Percentiles rank a stretch among this genome's conserved stretches.
phyloP scores from a whole-genome alignment of 2,888 invertebrate species.

The Trilocha varians region DNA sequence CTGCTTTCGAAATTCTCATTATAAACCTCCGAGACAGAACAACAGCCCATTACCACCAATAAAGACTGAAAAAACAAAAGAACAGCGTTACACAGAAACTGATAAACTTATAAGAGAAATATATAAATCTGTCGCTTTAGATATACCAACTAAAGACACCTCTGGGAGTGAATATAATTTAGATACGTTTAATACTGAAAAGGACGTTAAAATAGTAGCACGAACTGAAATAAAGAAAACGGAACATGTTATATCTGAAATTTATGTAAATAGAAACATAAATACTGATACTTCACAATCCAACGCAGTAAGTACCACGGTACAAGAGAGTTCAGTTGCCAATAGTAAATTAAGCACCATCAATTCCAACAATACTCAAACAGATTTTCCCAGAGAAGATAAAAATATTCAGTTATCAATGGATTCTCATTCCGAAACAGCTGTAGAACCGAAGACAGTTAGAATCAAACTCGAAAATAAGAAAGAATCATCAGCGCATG shows the following conservation, averaged over 20 bases:
- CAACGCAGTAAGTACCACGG: slow-evolving; percentile 12
- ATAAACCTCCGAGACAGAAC: slow-evolving; percentile 17
- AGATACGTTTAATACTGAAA: slow-evolving; percentile 12
- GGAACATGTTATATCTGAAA: slow-evolving; percentile 22
- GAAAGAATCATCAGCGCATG: slow-evolving; percentile 1
- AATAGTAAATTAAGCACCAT: background rate
- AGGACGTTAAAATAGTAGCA: slow-evolving; percentile 9
- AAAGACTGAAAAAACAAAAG: slow-evolving; percentile 34
- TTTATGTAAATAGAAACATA: slow-evolving; percentile 23
- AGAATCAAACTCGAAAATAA: slow-evolving; percentile 2
- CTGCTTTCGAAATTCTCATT: slow-evolving; percentile 27
- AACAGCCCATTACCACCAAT: too few species aligned
- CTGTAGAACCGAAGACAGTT: slow-evolving; percentile 4
- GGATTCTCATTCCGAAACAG: slow-evolving; percentile 1
- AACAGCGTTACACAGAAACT: slow-evolving; percentile 36
- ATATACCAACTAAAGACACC: slow-evolving; percentile 29
- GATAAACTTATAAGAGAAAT: slow-evolving; percentile 56
- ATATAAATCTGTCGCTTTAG: slow-evolving; percentile 50
- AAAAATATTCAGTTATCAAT: slow-evolving; percentile 7
- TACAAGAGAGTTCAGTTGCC: slow-evolving; percentile 2
- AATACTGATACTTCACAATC: slow-evolving; percentile 17
- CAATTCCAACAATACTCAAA: background rate
- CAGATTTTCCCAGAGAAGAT: slow-evolving; percentile 2
- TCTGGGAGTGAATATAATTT: slow-evolving; percentile 26
- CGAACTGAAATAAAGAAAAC: slow-evolving; percentile 11